These are phyloP conservation scores for Aleadryas rufinucha DNA, from an alignment of 2,113 vertebrate species.

Conservation along the genomic window DNA sequence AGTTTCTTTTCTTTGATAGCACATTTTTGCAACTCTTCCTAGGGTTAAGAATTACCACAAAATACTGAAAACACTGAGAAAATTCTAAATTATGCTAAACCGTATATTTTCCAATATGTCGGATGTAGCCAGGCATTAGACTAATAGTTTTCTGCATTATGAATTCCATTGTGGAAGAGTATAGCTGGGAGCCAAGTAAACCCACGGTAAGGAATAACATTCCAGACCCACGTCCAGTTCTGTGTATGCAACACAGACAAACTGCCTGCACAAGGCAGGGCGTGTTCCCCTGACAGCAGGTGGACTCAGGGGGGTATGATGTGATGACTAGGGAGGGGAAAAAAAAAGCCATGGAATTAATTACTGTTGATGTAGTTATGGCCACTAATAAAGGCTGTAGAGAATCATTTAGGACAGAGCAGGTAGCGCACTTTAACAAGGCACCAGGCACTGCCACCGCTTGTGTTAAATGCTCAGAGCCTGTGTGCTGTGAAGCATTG, in stretches of 20 bases:
- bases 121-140: not conserved
- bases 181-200: not conserved
- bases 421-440: not conserved
- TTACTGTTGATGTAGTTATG: not conserved
- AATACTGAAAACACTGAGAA: not conserved
- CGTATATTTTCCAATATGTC: not conserved
- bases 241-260: not conserved
- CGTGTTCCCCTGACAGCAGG: not conserved
- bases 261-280: not conserved
- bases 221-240: not conserved
- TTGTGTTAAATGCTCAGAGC: not conserved
- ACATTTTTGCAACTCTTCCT: not conserved
- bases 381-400: not conserved
- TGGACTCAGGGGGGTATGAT: not conserved
- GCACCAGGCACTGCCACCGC: not conserved
- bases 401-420: not conserved
- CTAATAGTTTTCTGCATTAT: not conserved
- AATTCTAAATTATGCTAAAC: not conserved
- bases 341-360: not conserved
- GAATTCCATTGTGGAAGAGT: not conserved
- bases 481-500: not conserved
- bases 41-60: not conserved
- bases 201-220: not conserved
- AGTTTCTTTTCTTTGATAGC: not conserved
- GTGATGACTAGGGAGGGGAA: not conserved